A percentile compares a stretch with the other conserved stretches of the same genome.
These are phyloP conservation scores for Labrus mixtus DNA, from an alignment of 2,113 vertebrate genomes.

Conservation along the genomic window DNA sequence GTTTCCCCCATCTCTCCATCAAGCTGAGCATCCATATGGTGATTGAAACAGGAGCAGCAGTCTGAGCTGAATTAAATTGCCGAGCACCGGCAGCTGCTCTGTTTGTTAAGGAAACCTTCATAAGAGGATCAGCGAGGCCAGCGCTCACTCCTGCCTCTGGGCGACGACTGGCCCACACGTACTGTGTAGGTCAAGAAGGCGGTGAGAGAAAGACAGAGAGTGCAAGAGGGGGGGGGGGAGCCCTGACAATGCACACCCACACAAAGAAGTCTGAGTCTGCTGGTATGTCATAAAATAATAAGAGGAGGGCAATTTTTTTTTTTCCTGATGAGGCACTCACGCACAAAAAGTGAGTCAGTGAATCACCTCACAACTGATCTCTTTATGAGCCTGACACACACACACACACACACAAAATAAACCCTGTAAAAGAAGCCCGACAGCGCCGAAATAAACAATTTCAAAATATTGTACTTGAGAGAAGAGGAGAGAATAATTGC, in stretches of 20 bases:
- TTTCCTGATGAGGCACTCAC: conserved; percentile 15
- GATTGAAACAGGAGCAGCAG: conserved; percentile 43
- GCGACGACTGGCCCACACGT: conserved; percentile 57
- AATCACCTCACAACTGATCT: conserved; percentile 52
- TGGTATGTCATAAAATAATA: conserved; percentile 45
- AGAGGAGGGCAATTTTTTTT: conserved; percentile 22
- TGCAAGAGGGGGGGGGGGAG: not conserved
- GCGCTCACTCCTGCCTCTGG: conserved; percentile 54
- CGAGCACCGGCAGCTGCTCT: conserved; percentile 40
- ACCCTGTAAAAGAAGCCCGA: not conserved
- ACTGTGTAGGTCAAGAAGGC: conserved; percentile 48
- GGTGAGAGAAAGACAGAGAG: conserved; percentile 16
- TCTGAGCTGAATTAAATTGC: conserved; percentile 57
- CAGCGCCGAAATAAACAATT: conserved; percentile 9
- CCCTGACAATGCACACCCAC: conserved; percentile 49
- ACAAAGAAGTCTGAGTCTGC: conserved; percentile 14
- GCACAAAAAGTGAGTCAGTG: conserved; percentile 29
- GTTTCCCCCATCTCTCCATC: conserved; percentile 8
- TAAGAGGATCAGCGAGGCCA: conserved; percentile 50
- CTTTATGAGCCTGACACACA: conserved; percentile 35
- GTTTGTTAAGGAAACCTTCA: conserved; percentile 59
- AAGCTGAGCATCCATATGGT: conserved; percentile 45
- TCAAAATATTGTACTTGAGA: conserved; percentile 32
- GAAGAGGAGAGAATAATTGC: not conserved
- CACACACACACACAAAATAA: not conserved